Percentiles rank a stretch among this genome's conserved stretches.
These are phyloP conservation scores for Nilaparvata lugens DNA, from an alignment of 1,140 invertebrate genomes.

Conservation along the genomic window DNA sequence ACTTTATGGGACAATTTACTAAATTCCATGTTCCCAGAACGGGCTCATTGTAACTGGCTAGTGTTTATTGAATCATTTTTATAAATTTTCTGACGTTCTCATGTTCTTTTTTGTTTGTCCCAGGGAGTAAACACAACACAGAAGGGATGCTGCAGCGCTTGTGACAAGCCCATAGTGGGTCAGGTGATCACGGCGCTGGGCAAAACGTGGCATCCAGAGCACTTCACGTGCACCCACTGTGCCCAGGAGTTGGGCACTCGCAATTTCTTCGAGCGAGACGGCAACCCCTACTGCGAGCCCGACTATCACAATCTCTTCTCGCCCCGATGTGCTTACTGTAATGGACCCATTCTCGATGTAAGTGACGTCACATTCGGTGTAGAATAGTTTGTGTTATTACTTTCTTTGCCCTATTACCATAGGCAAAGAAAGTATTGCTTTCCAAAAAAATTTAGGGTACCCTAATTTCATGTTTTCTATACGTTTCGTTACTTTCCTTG, in stretches of 20 bases:
- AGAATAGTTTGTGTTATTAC: no score
- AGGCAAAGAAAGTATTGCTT: no score
- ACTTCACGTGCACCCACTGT: conserved; percentile 96
- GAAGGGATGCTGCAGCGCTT: conserved; percentile 96
- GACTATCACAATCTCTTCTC: conserved; percentile 99
- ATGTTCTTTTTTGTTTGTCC: neutral
- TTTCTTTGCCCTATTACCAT: no score
- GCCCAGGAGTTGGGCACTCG: conserved; percentile 91
- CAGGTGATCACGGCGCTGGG: conserved; percentile 95
- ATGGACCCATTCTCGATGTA: conserved; percentile 96
- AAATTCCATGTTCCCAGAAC: no score
- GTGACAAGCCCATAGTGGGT: conserved; percentile 96
- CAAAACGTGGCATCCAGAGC: conserved; percentile 99
- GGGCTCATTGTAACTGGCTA: no score
- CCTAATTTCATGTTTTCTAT: no score
- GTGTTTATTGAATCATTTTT: no score
- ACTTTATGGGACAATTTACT: no score
- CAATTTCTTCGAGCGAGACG: conserved; percentile 97
- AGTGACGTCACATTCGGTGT: no score
- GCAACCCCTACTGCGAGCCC: conserved; percentile 92
- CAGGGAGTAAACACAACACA: conserved; percentile 90
- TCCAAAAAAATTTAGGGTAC: no score
- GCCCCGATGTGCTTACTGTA: conserved; percentile 95
- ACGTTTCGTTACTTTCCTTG: no score
- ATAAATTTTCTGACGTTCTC: no score